Evolutionary conservation across 2,113 vertebrate species (phyloP).

Genomic region (Carettochelys insculpta): DNA sequence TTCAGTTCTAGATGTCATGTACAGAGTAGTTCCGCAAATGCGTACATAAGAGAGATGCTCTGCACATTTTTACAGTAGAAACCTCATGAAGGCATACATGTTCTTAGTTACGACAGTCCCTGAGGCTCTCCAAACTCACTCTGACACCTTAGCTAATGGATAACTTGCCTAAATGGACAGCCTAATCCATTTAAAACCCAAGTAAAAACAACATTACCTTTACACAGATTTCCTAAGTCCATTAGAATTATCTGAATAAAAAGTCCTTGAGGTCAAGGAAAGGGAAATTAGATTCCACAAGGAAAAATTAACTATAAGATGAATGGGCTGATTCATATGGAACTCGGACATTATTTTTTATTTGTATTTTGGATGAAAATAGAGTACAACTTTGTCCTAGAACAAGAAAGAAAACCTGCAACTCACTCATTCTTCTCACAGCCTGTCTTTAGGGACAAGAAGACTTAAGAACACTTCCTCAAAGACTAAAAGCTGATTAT

Average conservation of each 20-base stretch:
- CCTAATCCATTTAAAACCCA: accelerated
- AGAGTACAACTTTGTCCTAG: neutral
- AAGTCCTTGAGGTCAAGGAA: no score
- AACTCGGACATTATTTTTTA: neutral
- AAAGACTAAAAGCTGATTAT: neutral
- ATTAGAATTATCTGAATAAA: neutral
- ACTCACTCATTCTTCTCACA: neutral
- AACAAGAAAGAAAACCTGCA: neutral
- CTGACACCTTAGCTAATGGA: neutral
- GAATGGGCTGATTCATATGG: neutral
- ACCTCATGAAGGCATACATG: neutral
- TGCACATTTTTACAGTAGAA: neutral
- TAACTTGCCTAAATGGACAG: accelerated
- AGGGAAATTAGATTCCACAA: neutral
- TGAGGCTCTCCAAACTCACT: neutral
- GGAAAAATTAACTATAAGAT: neutral
- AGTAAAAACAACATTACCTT: neutral
- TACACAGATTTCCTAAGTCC: neutral
- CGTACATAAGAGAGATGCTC: neutral
- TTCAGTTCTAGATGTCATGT: neutral
- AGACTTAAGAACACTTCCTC: neutral
- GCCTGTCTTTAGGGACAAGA: neutral
- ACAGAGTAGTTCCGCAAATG: neutral
- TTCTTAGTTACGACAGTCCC: neutral
- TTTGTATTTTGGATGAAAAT: neutral